These are phyloP conservation scores for Ophiothrix spiculata DNA, from an alignment of 35 echinoderm and acorn worm genomes.

Conservation along the genomic window DNA sequence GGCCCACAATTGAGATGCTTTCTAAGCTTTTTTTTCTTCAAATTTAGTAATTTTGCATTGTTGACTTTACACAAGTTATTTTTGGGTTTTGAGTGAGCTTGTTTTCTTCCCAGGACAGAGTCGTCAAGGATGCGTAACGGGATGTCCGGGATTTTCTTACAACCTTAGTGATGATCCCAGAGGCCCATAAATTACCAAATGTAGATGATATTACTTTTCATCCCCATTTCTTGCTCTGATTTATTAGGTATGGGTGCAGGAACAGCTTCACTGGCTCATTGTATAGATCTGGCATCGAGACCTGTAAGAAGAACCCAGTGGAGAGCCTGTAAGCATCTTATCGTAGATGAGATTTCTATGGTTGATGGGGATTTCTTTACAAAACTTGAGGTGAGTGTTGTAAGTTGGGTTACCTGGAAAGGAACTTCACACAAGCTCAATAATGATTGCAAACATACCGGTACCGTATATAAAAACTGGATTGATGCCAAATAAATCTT, in stretches of 20 bases:
- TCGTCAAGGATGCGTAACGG: neutral
- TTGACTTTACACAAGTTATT: too few relatives aligned
- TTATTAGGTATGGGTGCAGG: conserved; percentile 82
- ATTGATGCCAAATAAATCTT: too few relatives aligned
- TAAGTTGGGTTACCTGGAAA: too few relatives aligned
- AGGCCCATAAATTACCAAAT: neutral
- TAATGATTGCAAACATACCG: too few relatives aligned
- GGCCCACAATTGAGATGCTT: too few relatives aligned
- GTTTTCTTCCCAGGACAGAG: too few relatives aligned
- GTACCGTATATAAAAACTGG: too few relatives aligned
- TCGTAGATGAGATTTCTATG: conserved; percentile 98
- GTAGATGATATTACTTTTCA: neutral
- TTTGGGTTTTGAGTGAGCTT: too few relatives aligned
- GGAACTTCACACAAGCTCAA: too few relatives aligned
- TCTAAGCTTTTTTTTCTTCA: too few relatives aligned
- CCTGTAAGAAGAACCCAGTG: conserved; percentile 70
- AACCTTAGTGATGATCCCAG: neutral
- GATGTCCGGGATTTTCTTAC: neutral
- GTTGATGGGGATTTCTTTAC: conserved; percentile 94
- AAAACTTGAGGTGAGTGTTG: conserved; percentile 93
- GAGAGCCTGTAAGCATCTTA: conserved; percentile 84
- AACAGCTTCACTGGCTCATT: conserved; percentile 43
- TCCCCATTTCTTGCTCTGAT: neutral
- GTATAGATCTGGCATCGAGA: conserved; percentile 90
- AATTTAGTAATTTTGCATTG: too few relatives aligned